Conservation (phyloP, 2,113 vertebrate species). For the Alexandromys fortis region DNA sequence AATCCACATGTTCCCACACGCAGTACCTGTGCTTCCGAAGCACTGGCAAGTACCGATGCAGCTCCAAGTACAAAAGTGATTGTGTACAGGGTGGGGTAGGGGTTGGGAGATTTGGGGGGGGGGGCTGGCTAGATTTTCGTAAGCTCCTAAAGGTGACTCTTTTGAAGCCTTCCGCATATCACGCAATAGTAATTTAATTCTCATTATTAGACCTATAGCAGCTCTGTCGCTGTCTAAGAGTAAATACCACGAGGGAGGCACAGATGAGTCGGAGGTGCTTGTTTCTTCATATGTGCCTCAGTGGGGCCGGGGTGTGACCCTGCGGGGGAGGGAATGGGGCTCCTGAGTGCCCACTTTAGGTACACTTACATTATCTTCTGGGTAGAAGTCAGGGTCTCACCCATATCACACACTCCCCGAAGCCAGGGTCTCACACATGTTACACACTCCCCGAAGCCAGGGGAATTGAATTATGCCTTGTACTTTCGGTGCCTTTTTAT, state of each 20-base stretch:
- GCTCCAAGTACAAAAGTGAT: not conserved
- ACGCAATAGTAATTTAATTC: not conserved
- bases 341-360: no score
- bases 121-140: not conserved
- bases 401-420: no score
- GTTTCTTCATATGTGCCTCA: not conserved
- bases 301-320: fast-evolving
- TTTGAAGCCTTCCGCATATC: not conserved
- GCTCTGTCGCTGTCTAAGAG: not conserved
- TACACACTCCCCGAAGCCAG: no score
- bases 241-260: not conserved
- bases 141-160: not conserved
- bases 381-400: no score
- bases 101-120: no score
- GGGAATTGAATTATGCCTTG: not conserved
- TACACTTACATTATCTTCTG: no score
- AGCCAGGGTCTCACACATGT: no score
- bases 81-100: not conserved
- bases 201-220: not conserved
- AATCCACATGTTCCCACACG: not conserved
- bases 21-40: not conserved
- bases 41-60: not conserved
- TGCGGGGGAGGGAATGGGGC: not conserved
- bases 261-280: not conserved
- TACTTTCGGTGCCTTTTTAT: not conserved